Base-by-base conservation (phyloP, 2,797 vertebrate genomes). In the Rhyacichthys aspro region DNA sequence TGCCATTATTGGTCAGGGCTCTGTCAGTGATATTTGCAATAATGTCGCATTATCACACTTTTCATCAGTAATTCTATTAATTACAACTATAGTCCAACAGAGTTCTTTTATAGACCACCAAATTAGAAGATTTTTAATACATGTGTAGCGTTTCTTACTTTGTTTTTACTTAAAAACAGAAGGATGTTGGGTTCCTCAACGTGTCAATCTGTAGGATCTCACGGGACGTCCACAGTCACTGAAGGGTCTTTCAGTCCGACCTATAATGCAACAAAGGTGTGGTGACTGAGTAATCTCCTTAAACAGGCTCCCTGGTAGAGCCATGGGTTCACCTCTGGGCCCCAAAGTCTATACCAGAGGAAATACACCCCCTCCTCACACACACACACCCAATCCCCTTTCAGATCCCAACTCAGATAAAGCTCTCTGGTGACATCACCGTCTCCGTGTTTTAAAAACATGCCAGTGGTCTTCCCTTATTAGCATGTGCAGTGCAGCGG, bases 221-320 rank as follows among this genome's bases (percentile, higher is more conserved):
- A 1, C 3, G 53, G 83, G 81, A 77, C 43, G 62, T 81, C 63
- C 67, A 72, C 63, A 63, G 86, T 64, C 77, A 66, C 17, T 55
- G 52, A 55, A 70, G 23, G 63, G 77, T 78, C 78, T 82, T 82
- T 84, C 76, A 67, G 63, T 79, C 49, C 5, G 71, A 53, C 74
- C 78, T 73, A 49, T 89, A 90, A 91, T 90, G 79, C 75, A 90
- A 89, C 81, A 89, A 88, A 90, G 82, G 90, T 89, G 90, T 83
- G 77, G 76, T 63, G 79, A 85, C 72, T 81, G 67, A 81, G 72
- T 89, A 87, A 89, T 89, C 86, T 83, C 70, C 81, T 86, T 68
- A 82, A 87, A 84, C 80, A 76, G 81, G 57, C 79, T 81, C 74
- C 70, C 73, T 81, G 79, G 76, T 73, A 80, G 74, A 89, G 60